phyloP scores from a whole-genome alignment of 2,888 invertebrate genomes.

The Caenorhabditis afra region DNA sequence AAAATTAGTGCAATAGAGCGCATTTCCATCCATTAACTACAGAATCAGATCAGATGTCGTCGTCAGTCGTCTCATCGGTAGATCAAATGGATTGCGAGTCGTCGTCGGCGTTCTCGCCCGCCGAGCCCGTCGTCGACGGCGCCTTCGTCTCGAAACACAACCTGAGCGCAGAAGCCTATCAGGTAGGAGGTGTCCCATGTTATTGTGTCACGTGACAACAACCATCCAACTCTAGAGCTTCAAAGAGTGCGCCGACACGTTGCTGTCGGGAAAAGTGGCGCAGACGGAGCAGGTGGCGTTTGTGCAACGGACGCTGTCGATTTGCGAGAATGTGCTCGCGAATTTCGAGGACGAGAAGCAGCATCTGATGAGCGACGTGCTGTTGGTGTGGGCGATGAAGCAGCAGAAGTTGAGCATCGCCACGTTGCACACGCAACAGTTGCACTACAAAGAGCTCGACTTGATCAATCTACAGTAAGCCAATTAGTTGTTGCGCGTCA shows the following conservation, averaged over 20 bases:
- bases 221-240: constrained; percentile 61
- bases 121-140: constrained; percentile 71
- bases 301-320: constrained; percentile 69
- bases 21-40: no score
- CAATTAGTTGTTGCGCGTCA: no score
- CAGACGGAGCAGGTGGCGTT: constrained; percentile 68
- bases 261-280: constrained; percentile 72
- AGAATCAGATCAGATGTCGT: constrained; percentile 51
- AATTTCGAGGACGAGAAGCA: constrained; percentile 79
- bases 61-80: constrained; percentile 54
- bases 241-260: constrained; percentile 78
- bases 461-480: constrained; percentile 77
- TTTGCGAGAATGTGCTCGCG: constrained; percentile 65
- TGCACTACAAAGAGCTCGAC: constrained; percentile 76
- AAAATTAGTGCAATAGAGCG: no score
- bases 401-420: constrained; percentile 79
- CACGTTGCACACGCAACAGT: constrained; percentile 78
- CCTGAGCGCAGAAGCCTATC: constrained; percentile 76
- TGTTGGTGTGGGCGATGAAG: constrained; percentile 78
- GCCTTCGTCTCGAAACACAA: constrained; percentile 77
- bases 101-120: constrained; percentile 72
- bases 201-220: no score
- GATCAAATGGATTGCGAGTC: constrained; percentile 70
- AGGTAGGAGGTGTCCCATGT: constrained; percentile 57
- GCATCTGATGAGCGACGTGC: constrained; percentile 79